Evolutionary conservation across 1,140 invertebrate species (phyloP), one percentile per base, ranked within the genome.

Genomic region (Pogonus chalceus): DNA sequence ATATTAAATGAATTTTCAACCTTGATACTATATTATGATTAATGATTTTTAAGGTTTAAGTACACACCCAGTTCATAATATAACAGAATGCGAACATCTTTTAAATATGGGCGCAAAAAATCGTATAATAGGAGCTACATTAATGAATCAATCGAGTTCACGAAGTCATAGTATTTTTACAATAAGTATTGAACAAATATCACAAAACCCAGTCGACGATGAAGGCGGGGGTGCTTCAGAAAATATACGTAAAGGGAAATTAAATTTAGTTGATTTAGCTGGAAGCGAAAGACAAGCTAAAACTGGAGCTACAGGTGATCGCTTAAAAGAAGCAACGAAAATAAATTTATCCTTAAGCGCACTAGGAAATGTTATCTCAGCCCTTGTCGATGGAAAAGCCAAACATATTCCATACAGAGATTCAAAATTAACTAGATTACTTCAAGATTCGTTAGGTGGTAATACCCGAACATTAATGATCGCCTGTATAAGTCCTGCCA

Each of bases 401-500:
- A 82, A 87, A 66, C 91, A 96, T 65, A 86, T 96, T 53, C 93
- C 93, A 0, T 96, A 95, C 67, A 72, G 91, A 51, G 93, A 96
- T 66, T 93, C 90, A n/a, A 96, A 96, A 71, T 71, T 96, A 0
- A 96, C 92, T 0, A 68, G 93, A 55, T 69, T 96, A 0, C 71
- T 96, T 43, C 57, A 82, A 84, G 90, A 92, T 68, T 95, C 91
- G n/a, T 71, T 96, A 0, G 93, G 92, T 4, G 92, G 92, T 0
- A 96, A 96, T 67, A 92, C 92, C 0, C 90, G 92, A 65, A 96
- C 93, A 0, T 68, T 96, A 22, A 96, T 96, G 92, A 85, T 96
- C 23, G 92, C 92, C 0, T 95, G 92, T 65, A 76, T 96, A 0
- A 92, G 90, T 35, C 92, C 92, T 0, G 87, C 90, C 7, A 83